A percentile compares a stretch with the other conserved stretches of the same genome.
These are phyloP conservation scores for Amphimallon solstitiale DNA, from an alignment of 2,888 invertebrate genomes.

Conservation along the genomic window DNA sequence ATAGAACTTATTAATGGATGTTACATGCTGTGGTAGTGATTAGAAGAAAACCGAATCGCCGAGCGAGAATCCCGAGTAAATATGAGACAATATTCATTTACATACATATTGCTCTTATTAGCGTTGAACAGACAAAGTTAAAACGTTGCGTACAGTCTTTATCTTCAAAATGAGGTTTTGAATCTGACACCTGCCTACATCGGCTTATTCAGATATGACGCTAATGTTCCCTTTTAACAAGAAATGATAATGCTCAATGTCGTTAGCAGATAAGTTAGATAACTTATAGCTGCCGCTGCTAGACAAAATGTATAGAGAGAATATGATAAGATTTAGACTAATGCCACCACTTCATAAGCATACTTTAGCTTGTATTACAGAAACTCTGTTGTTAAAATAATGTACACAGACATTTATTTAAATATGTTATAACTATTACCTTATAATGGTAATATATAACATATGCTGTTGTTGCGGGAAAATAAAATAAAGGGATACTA, in stretches of 20 bases:
- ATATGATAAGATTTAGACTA: no score
- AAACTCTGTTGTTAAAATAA: no score
- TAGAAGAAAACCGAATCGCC: constrained; percentile 43
- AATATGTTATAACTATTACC: no score
- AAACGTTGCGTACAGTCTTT: constrained; percentile 38
- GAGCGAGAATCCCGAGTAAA: constrained; percentile 40
- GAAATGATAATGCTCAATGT: constrained; percentile 17
- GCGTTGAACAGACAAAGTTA: no score
- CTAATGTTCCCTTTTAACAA: constrained; percentile 25
- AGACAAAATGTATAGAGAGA: no score
- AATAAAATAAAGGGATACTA: no score
- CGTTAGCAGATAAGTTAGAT: constrained; percentile 23
- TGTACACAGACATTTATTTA: no score
- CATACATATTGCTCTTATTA: constrained; percentile 49
- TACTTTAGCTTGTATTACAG: no score
- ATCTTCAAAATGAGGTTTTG: constrained; percentile 49
- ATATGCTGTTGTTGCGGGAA: no score
- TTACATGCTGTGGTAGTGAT: constrained; percentile 39
- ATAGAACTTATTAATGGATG: constrained; percentile 1
- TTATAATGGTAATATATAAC: no score
- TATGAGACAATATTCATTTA: constrained; percentile 47
- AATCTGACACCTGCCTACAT: constrained; percentile 39
- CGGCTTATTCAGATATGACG: constrained; percentile 11
- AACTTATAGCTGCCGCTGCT: neutral
- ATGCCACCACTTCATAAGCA: no score